Percentiles rank a stretch among this genome's conserved stretches.
Conservation (phyloP, 2,113 vertebrate genomes). For the Drymodes brunneopygia region DNA sequence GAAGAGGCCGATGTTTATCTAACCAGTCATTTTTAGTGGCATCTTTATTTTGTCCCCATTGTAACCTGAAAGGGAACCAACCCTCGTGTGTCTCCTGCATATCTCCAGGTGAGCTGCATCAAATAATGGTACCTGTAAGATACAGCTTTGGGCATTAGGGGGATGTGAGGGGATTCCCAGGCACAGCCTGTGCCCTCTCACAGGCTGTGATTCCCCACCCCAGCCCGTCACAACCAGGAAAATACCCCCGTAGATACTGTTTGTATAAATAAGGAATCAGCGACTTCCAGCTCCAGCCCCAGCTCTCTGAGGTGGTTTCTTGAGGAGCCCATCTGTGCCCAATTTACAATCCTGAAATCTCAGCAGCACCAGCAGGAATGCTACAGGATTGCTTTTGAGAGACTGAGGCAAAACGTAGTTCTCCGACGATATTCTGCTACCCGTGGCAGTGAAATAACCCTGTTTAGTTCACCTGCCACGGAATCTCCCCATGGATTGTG, state of each 20-base stretch:
- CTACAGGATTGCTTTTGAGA: background rate
- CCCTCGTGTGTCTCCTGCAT: accelerated
- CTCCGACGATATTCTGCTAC: accelerated
- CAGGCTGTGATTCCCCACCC: background rate
- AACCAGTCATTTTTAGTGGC: background rate
- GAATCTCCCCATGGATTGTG: accelerated
- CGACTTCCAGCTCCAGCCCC: background rate
- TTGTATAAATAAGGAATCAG: background rate
- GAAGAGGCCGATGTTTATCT: background rate
- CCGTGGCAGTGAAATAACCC: accelerated
- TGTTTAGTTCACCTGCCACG: accelerated
- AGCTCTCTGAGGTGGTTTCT: background rate
- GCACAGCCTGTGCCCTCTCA: background rate
- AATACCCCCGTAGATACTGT: accelerated
- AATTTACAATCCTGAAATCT: background rate
- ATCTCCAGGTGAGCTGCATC: background rate
- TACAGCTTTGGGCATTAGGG: background rate
- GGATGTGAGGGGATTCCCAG: accelerated
- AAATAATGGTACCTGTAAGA: accelerated
- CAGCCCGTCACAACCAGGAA: background rate
- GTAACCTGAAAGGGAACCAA: background rate
- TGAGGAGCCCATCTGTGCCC: background rate
- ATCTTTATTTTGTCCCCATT: background rate
- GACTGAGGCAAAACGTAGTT: accelerated
- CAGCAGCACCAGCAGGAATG: background rate